Percentiles rank a stretch among this genome's conserved stretches.
phyloP scores from a whole-genome alignment of 2,113 vertebrate genomes.

The Electrona antarctica region DNA sequence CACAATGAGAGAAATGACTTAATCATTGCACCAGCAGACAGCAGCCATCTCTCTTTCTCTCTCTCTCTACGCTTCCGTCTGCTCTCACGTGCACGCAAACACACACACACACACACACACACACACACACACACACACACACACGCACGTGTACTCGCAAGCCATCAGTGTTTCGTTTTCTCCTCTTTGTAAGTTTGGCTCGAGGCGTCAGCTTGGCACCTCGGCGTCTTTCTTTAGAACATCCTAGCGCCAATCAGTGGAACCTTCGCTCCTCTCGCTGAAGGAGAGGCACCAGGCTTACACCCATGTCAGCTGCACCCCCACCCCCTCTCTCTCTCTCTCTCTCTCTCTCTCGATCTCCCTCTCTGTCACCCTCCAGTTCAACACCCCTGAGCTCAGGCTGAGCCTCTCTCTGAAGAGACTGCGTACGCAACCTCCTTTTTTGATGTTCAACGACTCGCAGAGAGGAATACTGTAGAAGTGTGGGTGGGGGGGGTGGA shows the following conservation, averaged over 20 bases:
- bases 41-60: constrained; percentile 27
- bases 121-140: background rate
- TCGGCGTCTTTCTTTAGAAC: constrained; percentile 59
- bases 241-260: constrained; percentile 61
- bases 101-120: background rate
- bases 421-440: constrained; percentile 47
- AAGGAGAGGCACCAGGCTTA: constrained; percentile 39
- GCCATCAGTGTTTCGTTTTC: background rate
- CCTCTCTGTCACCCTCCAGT: constrained; percentile 24
- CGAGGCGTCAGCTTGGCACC: constrained; percentile 54
- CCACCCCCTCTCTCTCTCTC: constrained; percentile 35
- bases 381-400: constrained; percentile 34
- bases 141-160: constrained; percentile 25
- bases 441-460: constrained; percentile 73
- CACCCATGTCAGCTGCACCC: constrained; percentile 43
- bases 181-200: constrained; percentile 57
- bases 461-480: constrained; percentile 26
- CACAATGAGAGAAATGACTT: constrained; percentile 66
- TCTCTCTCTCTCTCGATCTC: background rate
- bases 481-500: constrained; percentile 20
- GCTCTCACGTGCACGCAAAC: background rate
- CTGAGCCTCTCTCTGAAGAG: constrained; percentile 66
- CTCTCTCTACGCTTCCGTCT: background rate
- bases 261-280: constrained; percentile 41
- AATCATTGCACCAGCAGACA: constrained; percentile 61